A percentile compares a stretch with the other conserved stretches of the same genome.
Conservation (phyloP, 2,888 invertebrate species). For the Pandemis heparana region DNA sequence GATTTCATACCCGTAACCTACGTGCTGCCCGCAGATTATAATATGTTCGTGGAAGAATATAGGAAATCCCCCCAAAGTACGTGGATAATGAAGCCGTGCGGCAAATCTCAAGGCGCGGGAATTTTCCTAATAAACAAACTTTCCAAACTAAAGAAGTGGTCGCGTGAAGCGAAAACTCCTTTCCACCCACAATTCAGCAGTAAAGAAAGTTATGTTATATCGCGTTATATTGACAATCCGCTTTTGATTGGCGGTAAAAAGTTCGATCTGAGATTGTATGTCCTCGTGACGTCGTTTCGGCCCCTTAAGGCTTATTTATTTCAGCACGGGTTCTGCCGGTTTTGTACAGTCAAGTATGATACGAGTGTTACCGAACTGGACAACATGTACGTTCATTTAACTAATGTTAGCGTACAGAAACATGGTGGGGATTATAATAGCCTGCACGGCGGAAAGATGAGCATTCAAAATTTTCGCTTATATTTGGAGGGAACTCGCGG, state of each 20-base stretch:
- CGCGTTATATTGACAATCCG: conserved; percentile 98
- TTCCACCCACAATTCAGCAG: conserved; percentile 92
- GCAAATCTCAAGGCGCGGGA: conserved; percentile 96
- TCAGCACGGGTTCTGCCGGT: conserved; percentile 97
- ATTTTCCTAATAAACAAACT: conserved; percentile 98
- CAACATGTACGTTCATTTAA: conserved; percentile 98
- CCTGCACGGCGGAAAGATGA: conserved; percentile 98
- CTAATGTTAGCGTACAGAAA: conserved; percentile 99
- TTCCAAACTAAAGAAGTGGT: conserved; percentile 97
- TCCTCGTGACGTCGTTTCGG: conserved; percentile 96
- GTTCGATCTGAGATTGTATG: conserved; percentile 96
- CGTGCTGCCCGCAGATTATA: conserved; percentile 97
- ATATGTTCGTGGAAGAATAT: conserved; percentile 98
- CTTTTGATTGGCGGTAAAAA: conserved; percentile 98
- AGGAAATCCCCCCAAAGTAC: conserved; percentile 97
- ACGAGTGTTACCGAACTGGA: conserved; percentile 95
- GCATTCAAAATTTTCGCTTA: conserved; percentile 95
- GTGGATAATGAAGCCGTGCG: conserved; percentile 99
- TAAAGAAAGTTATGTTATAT: conserved; percentile 98
- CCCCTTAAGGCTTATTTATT: conserved; percentile 97
- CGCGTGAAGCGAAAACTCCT: conserved; percentile 93
- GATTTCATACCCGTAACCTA: conserved; percentile 98
- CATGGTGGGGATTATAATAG: conserved; percentile 98
- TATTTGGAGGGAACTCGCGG: conserved; percentile 97
- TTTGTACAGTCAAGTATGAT: conserved; percentile 98